These are phyloP conservation scores for Muraenolepis orangiensis DNA, from an alignment of 2,797 vertebrate species.

Conservation along the genomic window DNA sequence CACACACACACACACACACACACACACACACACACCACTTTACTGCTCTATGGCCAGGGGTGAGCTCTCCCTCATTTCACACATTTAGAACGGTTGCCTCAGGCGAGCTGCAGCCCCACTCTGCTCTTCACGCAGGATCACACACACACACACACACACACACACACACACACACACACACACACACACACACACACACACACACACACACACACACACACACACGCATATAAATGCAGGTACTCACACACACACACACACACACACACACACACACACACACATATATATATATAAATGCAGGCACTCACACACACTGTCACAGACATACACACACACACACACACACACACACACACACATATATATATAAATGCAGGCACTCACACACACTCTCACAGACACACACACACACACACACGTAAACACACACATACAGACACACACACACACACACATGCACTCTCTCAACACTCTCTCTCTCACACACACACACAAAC, in stretches of 20 bases:
- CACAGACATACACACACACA: conserved; percentile 30
- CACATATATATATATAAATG: conserved; percentile 10
- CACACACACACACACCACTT: conserved; percentile 11
- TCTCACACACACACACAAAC: conserved; percentile 3
- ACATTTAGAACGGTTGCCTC: conserved; percentile 56
- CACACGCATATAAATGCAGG: conserved; percentile 4
- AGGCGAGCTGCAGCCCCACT: conserved; percentile 38
- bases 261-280: conserved; percentile 15
- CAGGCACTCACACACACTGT: conserved; percentile 35
- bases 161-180: conserved; percentile 7
- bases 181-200: not conserved
- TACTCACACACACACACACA: not conserved
- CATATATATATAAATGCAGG: not conserved
- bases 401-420: conserved; percentile 28
- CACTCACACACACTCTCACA: conserved; percentile 17
- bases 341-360: not conserved
- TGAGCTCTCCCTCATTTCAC: conserved; percentile 54
- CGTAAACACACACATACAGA: conserved; percentile 24
- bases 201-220: conserved; percentile 41
- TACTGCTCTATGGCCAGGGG: conserved; percentile 37
- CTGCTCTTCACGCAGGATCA: conserved; percentile 16
- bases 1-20: conserved; percentile 28
- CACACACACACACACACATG: not conserved
- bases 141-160: conserved; percentile 24
- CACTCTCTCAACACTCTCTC: no score